Base-by-base conservation (phyloP, 2,888 invertebrate species). In the Phaedon cochleariae region DNA sequence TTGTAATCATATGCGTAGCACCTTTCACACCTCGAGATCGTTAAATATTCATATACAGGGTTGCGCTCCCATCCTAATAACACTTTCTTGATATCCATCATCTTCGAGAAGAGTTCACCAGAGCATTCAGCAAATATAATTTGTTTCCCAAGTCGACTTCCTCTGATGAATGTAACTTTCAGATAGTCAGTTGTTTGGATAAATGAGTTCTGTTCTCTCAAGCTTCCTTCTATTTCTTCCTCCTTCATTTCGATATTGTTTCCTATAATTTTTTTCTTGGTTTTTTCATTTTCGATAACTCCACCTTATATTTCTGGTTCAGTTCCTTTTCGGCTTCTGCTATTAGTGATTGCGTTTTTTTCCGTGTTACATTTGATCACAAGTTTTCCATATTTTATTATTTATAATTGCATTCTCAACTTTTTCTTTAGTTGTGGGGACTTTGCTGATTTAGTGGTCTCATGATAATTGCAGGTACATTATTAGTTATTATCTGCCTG, bases 221-320 rank as follows among this genome's bases (percentile, higher is more conserved):
- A n/a, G n/a, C n/a, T n/a, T n/a, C n/a, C n/a, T n/a, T n/a, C 54
- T 18, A 61, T 31, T 55, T 62, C 48, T n/a, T 57, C 48, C 41
- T 21, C 21, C 10, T 29, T 53, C 21, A 51, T n/a, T 15, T 48
- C 48, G 12, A 34, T 34, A 34, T 34, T 34, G 6, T 12, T 12
- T 34, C 34, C 59, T 45, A 48, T 45, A 4, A 64, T 64, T 59
- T 60, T 65, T 58, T 59, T 53, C 58, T n/a, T n/a, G n/a, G n/a
- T n/a, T n/a, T n/a, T n/a, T n/a, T n/a, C n/a, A n/a, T n/a, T n/a
- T n/a, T n/a, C 26, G 65, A 37, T 20, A 62, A 5, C 37, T 52
- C 31, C 20, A 62, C 48, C 6, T 41, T 46, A 26, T 62, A 62
- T 37, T 54, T 54, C 17, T 62, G 17, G 5, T 21, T 29, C 18